A percentile compares a stretch with the other conserved stretches of the same genome.
These are phyloP conservation scores for Falco punctatus DNA, from an alignment of 2,113 vertebrate species.

Conservation along the genomic window DNA sequence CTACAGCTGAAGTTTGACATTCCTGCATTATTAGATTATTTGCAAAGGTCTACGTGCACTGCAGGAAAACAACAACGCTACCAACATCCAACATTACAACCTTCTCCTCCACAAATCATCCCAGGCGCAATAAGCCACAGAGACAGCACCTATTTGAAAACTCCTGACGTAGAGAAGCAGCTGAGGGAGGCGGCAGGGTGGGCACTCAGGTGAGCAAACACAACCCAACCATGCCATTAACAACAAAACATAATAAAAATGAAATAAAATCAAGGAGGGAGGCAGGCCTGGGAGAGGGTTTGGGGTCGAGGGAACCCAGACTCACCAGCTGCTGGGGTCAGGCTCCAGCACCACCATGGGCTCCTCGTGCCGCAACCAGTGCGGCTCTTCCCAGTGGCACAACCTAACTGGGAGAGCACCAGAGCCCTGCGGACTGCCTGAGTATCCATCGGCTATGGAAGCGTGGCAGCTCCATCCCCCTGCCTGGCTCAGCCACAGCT, in stretches of 20 bases:
- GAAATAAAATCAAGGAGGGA: too few species aligned
- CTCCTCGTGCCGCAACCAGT: rapidly evolving
- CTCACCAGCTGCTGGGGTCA: background rate
- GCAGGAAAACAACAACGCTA: conserved; percentile 41
- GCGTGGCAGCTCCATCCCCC: rapidly evolving
- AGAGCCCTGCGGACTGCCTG: rapidly evolving
- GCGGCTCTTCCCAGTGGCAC: background rate
- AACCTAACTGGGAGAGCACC: rapidly evolving
- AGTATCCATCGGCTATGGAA: background rate
- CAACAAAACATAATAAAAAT: too few species aligned
- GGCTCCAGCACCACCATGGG: background rate
- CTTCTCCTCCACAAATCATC: conserved; percentile 6
- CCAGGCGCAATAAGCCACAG: background rate
- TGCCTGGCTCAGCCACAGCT: rapidly evolving
- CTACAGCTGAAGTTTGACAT: conserved; percentile 30
- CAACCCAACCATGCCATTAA: rapidly evolving
- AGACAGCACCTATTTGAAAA: background rate
- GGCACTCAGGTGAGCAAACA: background rate
- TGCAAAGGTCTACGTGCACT: conserved; percentile 4
- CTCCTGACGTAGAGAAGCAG: background rate
- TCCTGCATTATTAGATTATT: conserved; percentile 36
- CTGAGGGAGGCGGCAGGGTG: rapidly evolving
- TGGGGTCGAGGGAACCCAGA: background rate
- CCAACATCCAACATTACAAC: background rate
- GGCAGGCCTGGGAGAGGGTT: rapidly evolving